Percentiles rank a stretch among this genome's conserved stretches.
phyloP scores from a whole-genome alignment of 2,113 vertebrate genomes.

The Emydura subglobosa region DNA sequence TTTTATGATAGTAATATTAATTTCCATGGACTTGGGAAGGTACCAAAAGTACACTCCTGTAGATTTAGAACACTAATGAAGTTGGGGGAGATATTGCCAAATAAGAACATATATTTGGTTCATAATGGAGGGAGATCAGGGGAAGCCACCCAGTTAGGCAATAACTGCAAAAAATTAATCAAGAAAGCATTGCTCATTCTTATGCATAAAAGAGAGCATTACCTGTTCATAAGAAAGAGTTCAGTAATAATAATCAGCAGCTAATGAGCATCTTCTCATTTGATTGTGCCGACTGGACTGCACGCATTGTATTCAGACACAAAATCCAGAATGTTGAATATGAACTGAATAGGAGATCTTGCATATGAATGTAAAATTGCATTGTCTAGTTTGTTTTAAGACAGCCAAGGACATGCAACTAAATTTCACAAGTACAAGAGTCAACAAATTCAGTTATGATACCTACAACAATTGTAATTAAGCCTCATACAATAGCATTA shows the following conservation, averaged over 20 bases:
- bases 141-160: neutral
- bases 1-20: neutral
- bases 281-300: neutral
- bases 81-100: neutral
- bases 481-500: neutral
- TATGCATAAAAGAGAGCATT: neutral
- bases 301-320: neutral
- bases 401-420: neutral
- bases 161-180: neutral
- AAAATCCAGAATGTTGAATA: neutral
- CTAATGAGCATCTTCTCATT: neutral
- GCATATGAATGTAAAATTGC: neutral
- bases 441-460: neutral
- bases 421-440: neutral
- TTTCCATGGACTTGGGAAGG: neutral
- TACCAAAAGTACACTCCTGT: neutral
- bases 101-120: neutral
- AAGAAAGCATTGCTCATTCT: neutral
- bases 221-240: fast-evolving
- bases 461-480: neutral
- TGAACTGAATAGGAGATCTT: neutral
- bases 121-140: neutral
- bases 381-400: neutral
- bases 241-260: fast-evolving
- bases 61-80: neutral